Evolutionary conservation across 2,113 vertebrate genomes (phyloP).

Genomic region (Perccottus glenii): DNA sequence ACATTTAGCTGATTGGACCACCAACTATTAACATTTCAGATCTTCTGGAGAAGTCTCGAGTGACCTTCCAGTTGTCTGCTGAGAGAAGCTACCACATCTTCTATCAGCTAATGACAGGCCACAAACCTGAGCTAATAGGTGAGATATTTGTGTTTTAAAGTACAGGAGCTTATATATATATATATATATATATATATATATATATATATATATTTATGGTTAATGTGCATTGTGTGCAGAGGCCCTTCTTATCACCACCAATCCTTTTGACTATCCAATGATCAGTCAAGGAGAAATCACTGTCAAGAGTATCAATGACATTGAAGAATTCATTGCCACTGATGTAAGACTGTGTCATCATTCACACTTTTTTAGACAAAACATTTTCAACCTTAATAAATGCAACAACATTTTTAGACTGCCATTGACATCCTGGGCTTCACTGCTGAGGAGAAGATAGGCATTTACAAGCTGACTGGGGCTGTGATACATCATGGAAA

Average conservation of each 20-base stretch:
- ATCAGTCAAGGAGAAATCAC: constrained; percentile 90
- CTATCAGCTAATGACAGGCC: constrained; percentile 75
- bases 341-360: constrained; percentile 76
- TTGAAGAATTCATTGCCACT: constrained; percentile 90
- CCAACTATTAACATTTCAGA: constrained; percentile 51
- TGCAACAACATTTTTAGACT: constrained; percentile 49
- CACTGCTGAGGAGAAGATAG: constrained; percentile 84
- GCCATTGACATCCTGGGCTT: constrained; percentile 84
- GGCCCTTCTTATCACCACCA: constrained; percentile 87
- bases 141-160: not conserved
- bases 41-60: constrained; percentile 67
- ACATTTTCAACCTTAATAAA: too few relatives aligned
- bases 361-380: too few relatives aligned
- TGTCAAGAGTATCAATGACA: constrained; percentile 89
- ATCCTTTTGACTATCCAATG: constrained; percentile 86
- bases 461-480: constrained; percentile 87
- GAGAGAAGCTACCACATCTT: constrained; percentile 80
- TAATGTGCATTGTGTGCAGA: constrained; percentile 41
- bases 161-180: too few relatives aligned
- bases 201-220: constrained; percentile 17
- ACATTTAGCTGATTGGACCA: too few relatives aligned
- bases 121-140: constrained; percentile 76
- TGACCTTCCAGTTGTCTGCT: constrained; percentile 72
- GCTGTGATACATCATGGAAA: constrained; percentile 92
- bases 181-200: too few relatives aligned